phyloP scores from a whole-genome alignment of 2,113 vertebrate genomes.

The Neofelis nebulosa region DNA sequence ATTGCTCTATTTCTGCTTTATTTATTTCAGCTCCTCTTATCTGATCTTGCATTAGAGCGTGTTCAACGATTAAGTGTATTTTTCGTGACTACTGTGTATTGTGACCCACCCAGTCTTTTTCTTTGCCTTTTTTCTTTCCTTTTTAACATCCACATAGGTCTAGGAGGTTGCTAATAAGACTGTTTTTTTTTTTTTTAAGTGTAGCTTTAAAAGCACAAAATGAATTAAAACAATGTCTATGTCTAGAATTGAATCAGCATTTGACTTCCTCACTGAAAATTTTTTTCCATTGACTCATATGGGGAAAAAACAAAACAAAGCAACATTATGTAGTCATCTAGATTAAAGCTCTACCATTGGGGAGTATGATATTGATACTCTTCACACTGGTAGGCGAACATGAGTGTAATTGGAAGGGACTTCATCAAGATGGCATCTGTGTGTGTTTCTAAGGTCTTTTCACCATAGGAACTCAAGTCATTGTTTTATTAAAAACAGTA shows the following conservation, averaged over 20 bases:
- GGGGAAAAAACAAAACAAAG: constrained; percentile 6
- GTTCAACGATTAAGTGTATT: background rate
- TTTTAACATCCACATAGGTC: background rate
- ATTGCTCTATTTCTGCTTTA: background rate
- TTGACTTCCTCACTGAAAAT: constrained; percentile 2
- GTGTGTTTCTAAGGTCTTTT: background rate
- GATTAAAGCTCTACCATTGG: background rate
- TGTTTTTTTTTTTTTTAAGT: background rate
- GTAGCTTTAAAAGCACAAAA: background rate
- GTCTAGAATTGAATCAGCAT: background rate
- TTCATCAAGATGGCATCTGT: background rate
- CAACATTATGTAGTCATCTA: background rate
- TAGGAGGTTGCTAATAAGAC: background rate
- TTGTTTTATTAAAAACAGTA: background rate
- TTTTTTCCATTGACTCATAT: background rate
- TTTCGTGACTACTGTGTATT: background rate
- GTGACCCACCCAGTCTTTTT: background rate
- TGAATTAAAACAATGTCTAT: background rate
- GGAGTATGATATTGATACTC: background rate
- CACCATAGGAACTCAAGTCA: background rate
- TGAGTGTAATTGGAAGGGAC: background rate
- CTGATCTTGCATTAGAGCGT: background rate
- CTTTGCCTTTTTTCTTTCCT: background rate
- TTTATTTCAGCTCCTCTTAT: background rate
- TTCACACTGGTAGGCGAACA: background rate